Percentiles rank a stretch among this genome's conserved stretches.
Conservation (phyloP, 2,113 vertebrate genomes). For the Motacilla alba region DNA sequence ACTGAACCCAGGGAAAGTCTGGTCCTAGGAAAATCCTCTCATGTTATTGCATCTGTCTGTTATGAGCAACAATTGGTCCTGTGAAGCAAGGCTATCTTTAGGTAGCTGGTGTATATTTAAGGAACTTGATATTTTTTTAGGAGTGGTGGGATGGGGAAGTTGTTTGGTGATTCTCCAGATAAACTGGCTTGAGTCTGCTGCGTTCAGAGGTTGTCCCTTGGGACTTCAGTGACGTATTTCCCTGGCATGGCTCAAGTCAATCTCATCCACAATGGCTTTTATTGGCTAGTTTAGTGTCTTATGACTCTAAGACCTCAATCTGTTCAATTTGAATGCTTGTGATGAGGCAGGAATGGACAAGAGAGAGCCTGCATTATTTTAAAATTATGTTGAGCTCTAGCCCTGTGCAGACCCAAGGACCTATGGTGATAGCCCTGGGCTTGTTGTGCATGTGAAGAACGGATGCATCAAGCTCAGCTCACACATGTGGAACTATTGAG, state of each 20-base stretch:
- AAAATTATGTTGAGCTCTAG: not conserved
- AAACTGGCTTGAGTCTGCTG: not conserved
- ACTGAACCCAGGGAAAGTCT: not conserved
- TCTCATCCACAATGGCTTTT: not conserved
- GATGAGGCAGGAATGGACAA: not conserved
- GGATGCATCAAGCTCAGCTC: not conserved
- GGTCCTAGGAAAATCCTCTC: not conserved
- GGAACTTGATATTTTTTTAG: not conserved
- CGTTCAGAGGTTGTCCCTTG: not conserved
- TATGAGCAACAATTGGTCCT: not conserved
- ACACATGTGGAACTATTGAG: not conserved
- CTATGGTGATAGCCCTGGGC: not conserved
- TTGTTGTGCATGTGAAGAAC: not conserved
- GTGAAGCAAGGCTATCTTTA: not conserved
- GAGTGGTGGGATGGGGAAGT: not conserved
- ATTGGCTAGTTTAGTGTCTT: not conserved
- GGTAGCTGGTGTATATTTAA: not conserved
- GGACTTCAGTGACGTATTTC: not conserved
- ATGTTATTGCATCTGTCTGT: not conserved
- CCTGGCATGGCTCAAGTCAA: not conserved
- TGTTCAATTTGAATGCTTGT: not conserved
- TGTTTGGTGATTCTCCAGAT: not conserved
- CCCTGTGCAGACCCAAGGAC: not conserved
- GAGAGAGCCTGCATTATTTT: not conserved
- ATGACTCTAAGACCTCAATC: not conserved